Conservation (phyloP, 92 coral and sea anemone species). For the Phenganax marumi region DNA sequence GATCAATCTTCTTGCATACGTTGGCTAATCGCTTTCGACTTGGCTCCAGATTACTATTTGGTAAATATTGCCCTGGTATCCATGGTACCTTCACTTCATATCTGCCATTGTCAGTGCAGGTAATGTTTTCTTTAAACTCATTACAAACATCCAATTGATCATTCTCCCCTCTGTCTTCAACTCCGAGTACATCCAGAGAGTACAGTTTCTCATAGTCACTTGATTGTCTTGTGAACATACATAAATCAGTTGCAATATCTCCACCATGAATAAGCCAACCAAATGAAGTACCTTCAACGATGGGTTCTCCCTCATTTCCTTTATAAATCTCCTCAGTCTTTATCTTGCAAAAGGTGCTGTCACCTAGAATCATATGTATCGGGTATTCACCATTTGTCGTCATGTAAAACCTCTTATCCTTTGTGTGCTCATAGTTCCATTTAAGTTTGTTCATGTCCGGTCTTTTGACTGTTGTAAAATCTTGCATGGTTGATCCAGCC, state of each 20-base stretch:
- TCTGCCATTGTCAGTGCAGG: constrained; percentile 46
- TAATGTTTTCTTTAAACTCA: constrained; percentile 49
- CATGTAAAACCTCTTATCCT: constrained; percentile 55
- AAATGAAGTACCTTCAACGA: constrained; percentile 55
- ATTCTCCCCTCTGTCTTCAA: constrained; percentile 5
- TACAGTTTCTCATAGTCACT: constrained; percentile 10
- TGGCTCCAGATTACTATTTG: constrained; percentile 25
- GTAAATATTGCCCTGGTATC: constrained; percentile 40
- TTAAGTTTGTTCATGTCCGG: constrained; percentile 55
- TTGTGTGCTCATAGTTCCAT: constrained; percentile 47
- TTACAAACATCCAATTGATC: constrained; percentile 27
- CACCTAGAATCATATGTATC: constrained; percentile 46
- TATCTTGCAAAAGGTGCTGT: constrained; percentile 36
- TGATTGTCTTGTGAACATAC: constrained; percentile 21
- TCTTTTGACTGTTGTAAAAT: constrained; percentile 49
- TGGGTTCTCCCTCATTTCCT: constrained; percentile 51
- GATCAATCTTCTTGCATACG: constrained; percentile 17
- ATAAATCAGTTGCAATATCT: constrained; percentile 15
- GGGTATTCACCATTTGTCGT: constrained; percentile 27
- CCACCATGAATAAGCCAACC: constrained; percentile 60
- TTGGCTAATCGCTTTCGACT: constrained; percentile 20
- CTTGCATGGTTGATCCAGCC: constrained; percentile 31
- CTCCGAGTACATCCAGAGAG: not conserved
- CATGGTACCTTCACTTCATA: constrained; percentile 53
- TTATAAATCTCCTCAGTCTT: constrained; percentile 48